Evolutionary conservation across 2,888 invertebrate genomes (phyloP).

Genomic region (Lochmaea capreae): DNA sequence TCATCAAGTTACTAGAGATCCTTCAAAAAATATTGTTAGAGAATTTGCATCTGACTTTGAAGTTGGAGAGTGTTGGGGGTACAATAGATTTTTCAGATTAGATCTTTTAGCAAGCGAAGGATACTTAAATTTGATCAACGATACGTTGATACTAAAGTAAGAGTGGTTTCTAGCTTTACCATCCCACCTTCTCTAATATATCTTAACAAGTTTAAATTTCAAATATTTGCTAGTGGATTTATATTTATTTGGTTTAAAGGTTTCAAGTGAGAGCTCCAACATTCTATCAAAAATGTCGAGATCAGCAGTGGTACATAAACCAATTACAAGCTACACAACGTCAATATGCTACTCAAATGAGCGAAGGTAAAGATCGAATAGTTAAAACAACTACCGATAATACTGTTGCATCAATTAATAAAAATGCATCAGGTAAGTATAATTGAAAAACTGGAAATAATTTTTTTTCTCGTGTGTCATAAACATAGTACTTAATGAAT

Average conservation of each 20-base stretch:
- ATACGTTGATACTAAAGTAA: slow-evolving; percentile 84
- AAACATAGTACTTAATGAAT: no score
- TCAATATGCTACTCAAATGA: slow-evolving; percentile 83
- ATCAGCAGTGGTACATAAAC: slow-evolving; percentile 92
- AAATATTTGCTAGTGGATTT: neutral
- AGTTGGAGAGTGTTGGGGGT: slow-evolving; percentile 97
- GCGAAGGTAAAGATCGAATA: slow-evolving; percentile 80
- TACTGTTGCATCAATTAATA: neutral
- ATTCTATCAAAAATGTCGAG: slow-evolving; percentile 92
- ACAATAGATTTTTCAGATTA: slow-evolving; percentile 91
- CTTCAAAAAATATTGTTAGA: slow-evolving; percentile 88
- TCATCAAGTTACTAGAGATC: slow-evolving; percentile 86
- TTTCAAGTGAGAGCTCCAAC: slow-evolving; percentile 95
- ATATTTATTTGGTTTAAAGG: slow-evolving; percentile 62
- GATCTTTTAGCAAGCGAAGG: slow-evolving; percentile 92
- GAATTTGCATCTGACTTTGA: slow-evolving; percentile 97
- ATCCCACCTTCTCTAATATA: neutral
- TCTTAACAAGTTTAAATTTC: neutral
- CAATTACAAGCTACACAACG: slow-evolving; percentile 84
- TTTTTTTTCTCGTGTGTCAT: no score
- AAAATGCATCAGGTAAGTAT: slow-evolving; percentile 4
- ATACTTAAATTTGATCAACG: slow-evolving; percentile 85
- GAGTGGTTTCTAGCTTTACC: slow-evolving; percentile 30
- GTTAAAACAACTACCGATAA: slow-evolving; percentile 17
- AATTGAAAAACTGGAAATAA: neutral